Evolutionary conservation across 2,888 invertebrate species (phyloP).

Genomic region (Brachycybe producta): DNA sequence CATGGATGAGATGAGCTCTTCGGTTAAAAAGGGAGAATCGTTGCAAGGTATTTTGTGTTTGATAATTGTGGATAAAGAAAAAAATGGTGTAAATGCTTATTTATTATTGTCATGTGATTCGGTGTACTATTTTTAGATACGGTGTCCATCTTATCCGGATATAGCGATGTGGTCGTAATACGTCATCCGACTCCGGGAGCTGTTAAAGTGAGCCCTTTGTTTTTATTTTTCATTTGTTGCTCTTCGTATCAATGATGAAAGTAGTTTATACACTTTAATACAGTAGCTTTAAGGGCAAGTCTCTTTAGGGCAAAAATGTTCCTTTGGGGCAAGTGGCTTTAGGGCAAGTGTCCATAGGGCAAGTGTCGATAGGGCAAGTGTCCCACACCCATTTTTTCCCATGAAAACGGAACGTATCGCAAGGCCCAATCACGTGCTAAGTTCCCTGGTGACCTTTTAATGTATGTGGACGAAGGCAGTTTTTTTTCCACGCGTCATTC

Average conservation of each 20-base stretch:
- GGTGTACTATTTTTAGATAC: constrained; percentile 55
- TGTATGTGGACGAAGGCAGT: too few species aligned
- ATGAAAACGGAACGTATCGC: neutral
- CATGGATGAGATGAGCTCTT: constrained; percentile 80
- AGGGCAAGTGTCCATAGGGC: too few species aligned
- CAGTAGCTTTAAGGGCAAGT: too few species aligned
- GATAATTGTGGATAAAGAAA: neutral
- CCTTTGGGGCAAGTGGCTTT: too few species aligned
- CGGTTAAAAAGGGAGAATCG: constrained; percentile 92
- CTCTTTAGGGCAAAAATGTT: too few species aligned
- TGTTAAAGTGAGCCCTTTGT: constrained; percentile 53
- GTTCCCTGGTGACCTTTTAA: too few species aligned
- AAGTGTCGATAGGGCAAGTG: too few species aligned
- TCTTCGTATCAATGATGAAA: neutral
- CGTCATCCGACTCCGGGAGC: constrained; percentile 89
- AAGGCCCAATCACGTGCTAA: too few species aligned
- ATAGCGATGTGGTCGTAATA: constrained; percentile 84
- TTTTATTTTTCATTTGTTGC: neutral
- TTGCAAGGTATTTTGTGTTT: constrained; percentile 65
- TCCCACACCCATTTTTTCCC: too few species aligned
- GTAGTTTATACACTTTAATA: too few species aligned
- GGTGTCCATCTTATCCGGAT: constrained; percentile 57
- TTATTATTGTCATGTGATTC: constrained; percentile 14
- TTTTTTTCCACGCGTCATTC: too few species aligned
- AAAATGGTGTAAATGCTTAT: neutral